These are phyloP conservation scores for Helogale parvula DNA, from an alignment of 2,113 vertebrate species.

Conservation along the genomic window DNA sequence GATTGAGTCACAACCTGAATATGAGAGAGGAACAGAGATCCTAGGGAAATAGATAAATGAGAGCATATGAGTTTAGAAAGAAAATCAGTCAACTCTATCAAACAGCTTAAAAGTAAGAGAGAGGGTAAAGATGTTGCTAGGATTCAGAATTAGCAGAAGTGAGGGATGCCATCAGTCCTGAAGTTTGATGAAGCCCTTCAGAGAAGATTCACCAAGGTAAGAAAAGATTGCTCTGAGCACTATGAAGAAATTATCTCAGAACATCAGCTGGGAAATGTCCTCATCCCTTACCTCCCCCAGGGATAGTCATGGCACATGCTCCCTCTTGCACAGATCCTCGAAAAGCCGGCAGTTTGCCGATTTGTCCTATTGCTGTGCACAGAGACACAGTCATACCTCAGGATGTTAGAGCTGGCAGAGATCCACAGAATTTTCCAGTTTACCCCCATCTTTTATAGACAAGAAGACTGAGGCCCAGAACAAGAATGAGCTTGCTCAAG, in stretches of 20 bases:
- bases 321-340: background rate
- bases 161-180: slow-evolving; percentile 45
- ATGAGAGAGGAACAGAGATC: slow-evolving; percentile 47
- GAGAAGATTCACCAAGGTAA: background rate
- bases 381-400: background rate
- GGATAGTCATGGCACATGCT: background rate
- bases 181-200: background rate
- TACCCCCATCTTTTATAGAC: background rate
- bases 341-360: background rate
- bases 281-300: background rate
- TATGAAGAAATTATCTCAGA: background rate
- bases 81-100: slow-evolving; percentile 42
- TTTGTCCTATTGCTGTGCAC: background rate
- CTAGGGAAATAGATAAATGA: slow-evolving; percentile 58
- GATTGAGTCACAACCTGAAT: slow-evolving; percentile 58
- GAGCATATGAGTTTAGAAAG: slow-evolving; percentile 54
- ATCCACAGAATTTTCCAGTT: background rate
- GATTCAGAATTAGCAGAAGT: slow-evolving; percentile 47
- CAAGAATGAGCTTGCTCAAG: background rate
- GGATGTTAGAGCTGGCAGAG: background rate
- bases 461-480: background rate
- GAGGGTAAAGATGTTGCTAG: background rate
- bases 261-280: background rate
- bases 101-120: slow-evolving; percentile 48
- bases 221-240: background rate